phyloP scores from a whole-genome alignment of 2,888 invertebrate species.

The Orthosia gothica region DNA sequence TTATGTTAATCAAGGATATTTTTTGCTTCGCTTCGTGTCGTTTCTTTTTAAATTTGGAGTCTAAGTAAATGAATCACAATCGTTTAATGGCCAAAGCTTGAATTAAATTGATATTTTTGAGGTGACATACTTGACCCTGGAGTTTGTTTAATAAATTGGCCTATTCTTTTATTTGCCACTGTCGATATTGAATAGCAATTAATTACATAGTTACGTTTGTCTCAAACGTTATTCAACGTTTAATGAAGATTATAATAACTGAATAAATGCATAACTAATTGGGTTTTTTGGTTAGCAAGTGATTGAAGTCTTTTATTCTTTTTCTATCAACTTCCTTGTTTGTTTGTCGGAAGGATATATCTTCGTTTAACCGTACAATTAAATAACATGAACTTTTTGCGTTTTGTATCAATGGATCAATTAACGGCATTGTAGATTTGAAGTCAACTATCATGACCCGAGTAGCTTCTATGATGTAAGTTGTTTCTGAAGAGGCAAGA shows the following conservation, averaged over 20 bases:
- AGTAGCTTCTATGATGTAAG: too few species aligned
- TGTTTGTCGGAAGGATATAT: conserved; percentile 14
- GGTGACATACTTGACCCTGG: conserved; percentile 80
- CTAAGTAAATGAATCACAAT: conserved; percentile 79
- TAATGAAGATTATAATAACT: conserved; percentile 25
- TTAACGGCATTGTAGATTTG: neutral
- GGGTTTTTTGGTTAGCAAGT: conserved; percentile 6
- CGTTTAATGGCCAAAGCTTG: conserved; percentile 60
- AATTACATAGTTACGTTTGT: conserved; percentile 29
- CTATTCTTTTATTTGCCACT: conserved; percentile 71
- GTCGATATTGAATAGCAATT: conserved; percentile 49
- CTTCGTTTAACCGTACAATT: conserved; percentile 5
- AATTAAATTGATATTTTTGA: conserved; percentile 73
- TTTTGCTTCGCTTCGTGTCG: conserved; percentile 69
- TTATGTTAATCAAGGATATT: conserved; percentile 60
- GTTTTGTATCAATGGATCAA: neutral
- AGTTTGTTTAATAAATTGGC: conserved; percentile 71
- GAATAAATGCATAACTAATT: conserved; percentile 37
- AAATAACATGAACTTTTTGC: neutral
- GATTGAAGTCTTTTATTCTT: conserved; percentile 18
- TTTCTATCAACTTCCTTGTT: conserved; percentile 23
- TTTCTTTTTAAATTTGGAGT: conserved; percentile 73
- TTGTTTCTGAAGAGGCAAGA: neutral
- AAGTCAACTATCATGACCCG: neutral
- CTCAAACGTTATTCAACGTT: conserved; percentile 6